Evolutionary conservation across 2,888 invertebrate species (phyloP).

Genomic region (Cenopis cana): DNA sequence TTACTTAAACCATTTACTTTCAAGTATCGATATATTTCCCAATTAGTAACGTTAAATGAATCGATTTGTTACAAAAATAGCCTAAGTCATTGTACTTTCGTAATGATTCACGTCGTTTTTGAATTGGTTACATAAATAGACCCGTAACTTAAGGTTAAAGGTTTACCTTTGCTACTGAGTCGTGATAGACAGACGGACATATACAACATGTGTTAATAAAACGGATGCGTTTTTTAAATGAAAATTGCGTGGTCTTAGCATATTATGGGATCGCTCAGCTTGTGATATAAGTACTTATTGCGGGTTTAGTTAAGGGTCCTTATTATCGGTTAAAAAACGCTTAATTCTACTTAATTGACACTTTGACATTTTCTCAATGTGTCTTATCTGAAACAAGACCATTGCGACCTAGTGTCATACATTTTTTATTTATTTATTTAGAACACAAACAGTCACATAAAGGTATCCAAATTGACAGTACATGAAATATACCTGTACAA

Average conservation of each 20-base stretch:
- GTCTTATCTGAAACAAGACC: too few species aligned
- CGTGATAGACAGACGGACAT: conserved; percentile 25
- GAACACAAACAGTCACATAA: too few species aligned
- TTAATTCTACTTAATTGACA: too few species aligned
- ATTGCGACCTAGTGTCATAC: too few species aligned
- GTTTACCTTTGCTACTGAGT: conserved; percentile 19
- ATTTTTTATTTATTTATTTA: too few species aligned
- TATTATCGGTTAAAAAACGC: too few species aligned
- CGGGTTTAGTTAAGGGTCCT: too few species aligned
- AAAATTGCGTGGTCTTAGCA: conserved; percentile 1
- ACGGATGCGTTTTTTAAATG: conserved; percentile 16
- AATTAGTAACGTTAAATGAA: conserved; percentile 21
- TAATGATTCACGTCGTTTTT: neutral
- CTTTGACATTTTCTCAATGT: too few species aligned
- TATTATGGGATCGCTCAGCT: conserved; percentile 8
- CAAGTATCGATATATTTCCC: conserved; percentile 4
- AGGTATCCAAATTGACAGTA: too few species aligned
- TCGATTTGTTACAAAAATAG: neutral
- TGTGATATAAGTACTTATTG: too few species aligned
- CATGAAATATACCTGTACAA: too few species aligned
- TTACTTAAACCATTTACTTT: neutral
- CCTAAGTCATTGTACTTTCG: neutral
- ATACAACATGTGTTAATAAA: conserved; percentile 18
- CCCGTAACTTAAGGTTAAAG: conserved; percentile 25
- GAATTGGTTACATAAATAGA: neutral